Base-by-base conservation (phyloP, 1,140 invertebrate species). In the Dendroctonus ponderosae region DNA sequence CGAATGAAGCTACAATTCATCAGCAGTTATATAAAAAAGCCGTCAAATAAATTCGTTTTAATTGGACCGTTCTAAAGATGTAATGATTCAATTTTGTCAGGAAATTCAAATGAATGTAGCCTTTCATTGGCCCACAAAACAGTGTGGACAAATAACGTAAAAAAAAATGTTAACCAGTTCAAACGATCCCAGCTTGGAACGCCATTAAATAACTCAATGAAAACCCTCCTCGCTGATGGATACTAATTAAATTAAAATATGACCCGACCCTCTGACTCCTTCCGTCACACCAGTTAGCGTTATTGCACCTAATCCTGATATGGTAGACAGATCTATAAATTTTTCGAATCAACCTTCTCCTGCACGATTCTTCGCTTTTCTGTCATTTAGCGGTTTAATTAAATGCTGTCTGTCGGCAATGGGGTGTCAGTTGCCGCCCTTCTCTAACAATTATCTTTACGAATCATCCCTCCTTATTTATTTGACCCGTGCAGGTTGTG, bases 391-490 rank as follows among this genome's bases (percentile, higher is more conserved):
- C 50, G 61, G 49, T 53, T 61, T 61, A 61, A 61, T 61, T 61
- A 61, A 61, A 61, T 49, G 26, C 59, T 37, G 42, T 15, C 61
- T 14, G 49, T 26, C 56, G 14, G 7, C 11, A 12, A 7, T n/a
- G 49, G 41, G 39, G 50, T 41, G 50, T 40, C 61, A 9, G 14
- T 53, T 44, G 89, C 7, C 44, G 43, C 43, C 57, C 41, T 59
- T 26, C 26, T 37, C 37, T 52, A 26, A 9, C 37, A 15, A 52
- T 52, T 52, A 15, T 52, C 50, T 15, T 52, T 26, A 4, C 1
- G 43, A 9, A 46, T 46, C 8, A 12, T 12, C 8, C 12, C 12
- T 46, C 43, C 26, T 26, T 26, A 26, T 26, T 26, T 26, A 26
- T 26, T 26, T 26, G 26, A 26, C 26, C 26, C 26, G 3, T 26